Evolutionary conservation across 64 coral and sea anemone species (phyloP).

Genomic region (Pocillopora damicornis): DNA sequence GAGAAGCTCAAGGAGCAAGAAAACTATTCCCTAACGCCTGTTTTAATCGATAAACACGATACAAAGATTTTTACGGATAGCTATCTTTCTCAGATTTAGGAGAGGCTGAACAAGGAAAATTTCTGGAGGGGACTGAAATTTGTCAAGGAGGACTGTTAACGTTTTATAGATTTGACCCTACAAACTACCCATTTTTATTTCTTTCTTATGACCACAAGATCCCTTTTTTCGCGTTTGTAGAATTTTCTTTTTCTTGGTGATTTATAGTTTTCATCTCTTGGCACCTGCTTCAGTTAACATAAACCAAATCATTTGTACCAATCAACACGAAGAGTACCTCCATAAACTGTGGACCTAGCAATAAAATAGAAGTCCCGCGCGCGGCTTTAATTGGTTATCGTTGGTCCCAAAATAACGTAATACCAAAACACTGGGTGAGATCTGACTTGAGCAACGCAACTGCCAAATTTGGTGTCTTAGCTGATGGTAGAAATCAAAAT

Average conservation of each 20-base stretch:
- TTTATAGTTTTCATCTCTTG: background rate
- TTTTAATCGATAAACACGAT: too few species aligned
- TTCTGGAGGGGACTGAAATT: too few species aligned
- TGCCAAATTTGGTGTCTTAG: slow-evolving; percentile 22
- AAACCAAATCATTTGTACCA: background rate
- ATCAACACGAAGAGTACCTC: background rate
- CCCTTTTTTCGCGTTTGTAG: too few species aligned
- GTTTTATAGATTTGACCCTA: too few species aligned
- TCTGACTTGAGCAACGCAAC: slow-evolving; percentile 28
- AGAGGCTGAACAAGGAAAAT: too few species aligned
- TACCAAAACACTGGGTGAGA: slow-evolving; percentile 18
- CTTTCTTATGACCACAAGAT: background rate
- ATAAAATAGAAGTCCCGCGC: background rate
- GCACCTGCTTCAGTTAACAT: slow-evolving; percentile 1
- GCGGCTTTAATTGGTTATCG: slow-evolving; percentile 10
- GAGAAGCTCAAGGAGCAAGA: too few species aligned
- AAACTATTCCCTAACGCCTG: too few species aligned
- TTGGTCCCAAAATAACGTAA: slow-evolving; percentile 28
- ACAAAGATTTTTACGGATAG: too few species aligned
- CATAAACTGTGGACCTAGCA: background rate
- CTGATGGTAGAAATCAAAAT: background rate
- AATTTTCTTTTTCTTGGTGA: background rate
- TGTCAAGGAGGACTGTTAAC: too few species aligned
- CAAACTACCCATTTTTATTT: too few species aligned
- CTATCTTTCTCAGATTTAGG: too few species aligned